Conservation (phyloP, 2,113 vertebrate species). For the Chaetura pelagica region DNA sequence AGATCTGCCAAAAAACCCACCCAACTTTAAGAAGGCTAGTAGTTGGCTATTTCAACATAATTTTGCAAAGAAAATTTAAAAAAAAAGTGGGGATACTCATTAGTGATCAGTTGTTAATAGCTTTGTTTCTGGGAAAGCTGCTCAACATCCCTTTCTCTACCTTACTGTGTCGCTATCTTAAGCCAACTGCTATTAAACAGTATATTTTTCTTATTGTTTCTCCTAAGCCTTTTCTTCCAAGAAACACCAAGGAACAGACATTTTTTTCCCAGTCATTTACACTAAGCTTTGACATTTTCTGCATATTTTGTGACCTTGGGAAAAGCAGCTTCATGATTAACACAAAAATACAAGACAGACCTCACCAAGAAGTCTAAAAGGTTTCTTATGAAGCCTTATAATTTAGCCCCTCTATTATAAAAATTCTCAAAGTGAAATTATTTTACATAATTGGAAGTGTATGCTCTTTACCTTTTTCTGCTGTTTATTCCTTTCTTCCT, state of each 20-base stretch:
- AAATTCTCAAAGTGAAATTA: not conserved
- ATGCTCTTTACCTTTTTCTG: not conserved
- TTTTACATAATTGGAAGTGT: not conserved
- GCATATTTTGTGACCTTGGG: not conserved
- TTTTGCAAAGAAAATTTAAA: not conserved
- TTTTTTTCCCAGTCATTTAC: not conserved
- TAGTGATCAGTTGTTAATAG: not conserved
- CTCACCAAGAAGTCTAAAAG: not conserved
- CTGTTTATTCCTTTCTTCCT: conserved; percentile 15
- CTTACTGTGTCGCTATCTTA: not conserved
- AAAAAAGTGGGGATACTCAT: not conserved
- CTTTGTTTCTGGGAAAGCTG: not conserved
- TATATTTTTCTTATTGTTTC: not conserved
- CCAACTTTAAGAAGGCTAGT: not conserved
- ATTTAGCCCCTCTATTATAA: not conserved
- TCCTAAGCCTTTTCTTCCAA: not conserved
- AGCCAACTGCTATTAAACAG: not conserved
- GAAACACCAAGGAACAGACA: not conserved
- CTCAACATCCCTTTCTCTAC: not conserved
- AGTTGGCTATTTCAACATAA: not conserved
- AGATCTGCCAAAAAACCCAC: not conserved
- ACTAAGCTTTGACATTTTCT: not conserved
- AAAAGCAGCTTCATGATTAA: conserved; percentile 18
- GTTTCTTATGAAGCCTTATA: not conserved
- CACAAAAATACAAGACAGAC: not conserved